Conservation (phyloP, 2,113 vertebrate genomes). For the human (Homo sapiens) region GRCh38 chr16:79019501-79020000, state of each 20-base stretch:
- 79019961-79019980: background rate
- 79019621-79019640: background rate
- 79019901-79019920: background rate
- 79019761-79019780: background rate
- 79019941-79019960: background rate
- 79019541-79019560: background rate
- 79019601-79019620: background rate
- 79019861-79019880: background rate
- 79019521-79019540: background rate
- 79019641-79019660: accelerated
- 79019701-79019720: background rate
- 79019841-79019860: background rate
- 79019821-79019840: no score
- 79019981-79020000: accelerated
- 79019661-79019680: accelerated
- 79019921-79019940: background rate
- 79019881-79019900: background rate
- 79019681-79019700: background rate
- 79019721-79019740: no score
- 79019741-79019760: background rate
- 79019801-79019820: background rate
- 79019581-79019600: background rate
- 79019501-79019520: background rate
- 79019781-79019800: background rate
- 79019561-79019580: background rate